These are phyloP conservation scores for Philopedon plagiatum DNA, from an alignment of 2,888 invertebrate genomes.

Conservation along the genomic window DNA sequence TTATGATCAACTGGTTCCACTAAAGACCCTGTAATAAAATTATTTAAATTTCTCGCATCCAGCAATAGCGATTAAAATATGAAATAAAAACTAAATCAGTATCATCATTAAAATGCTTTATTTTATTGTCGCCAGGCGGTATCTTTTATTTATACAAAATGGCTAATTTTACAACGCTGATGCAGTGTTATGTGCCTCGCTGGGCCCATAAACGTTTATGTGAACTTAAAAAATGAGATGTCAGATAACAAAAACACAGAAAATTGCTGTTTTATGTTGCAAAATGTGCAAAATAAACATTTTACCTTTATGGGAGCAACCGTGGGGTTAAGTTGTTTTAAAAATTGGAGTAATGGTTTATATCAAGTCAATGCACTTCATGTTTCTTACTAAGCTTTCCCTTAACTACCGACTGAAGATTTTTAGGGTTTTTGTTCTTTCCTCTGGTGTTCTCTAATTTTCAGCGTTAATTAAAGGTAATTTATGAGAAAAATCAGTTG, in stretches of 20 bases:
- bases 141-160: slow-evolving; percentile 31
- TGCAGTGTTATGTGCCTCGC: slow-evolving; percentile 30
- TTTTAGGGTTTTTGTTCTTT: too few relatives aligned
- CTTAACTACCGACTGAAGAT: too few relatives aligned
- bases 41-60: slow-evolving; percentile 2
- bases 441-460: too few relatives aligned
- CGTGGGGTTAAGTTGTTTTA: slow-evolving; percentile 17
- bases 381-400: background rate
- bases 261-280: slow-evolving; percentile 28
- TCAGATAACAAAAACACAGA: slow-evolving; percentile 36
- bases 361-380: background rate
- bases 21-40: too few relatives aligned
- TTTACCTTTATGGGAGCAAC: slow-evolving; percentile 24
- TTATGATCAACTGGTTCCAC: too few relatives aligned
- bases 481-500: too few relatives aligned
- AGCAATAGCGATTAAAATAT: slow-evolving; percentile 21
- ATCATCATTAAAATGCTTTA: slow-evolving; percentile 35
- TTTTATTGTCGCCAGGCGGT: slow-evolving; percentile 30
- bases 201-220: slow-evolving; percentile 31
- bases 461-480: too few relatives aligned
- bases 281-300: slow-evolving; percentile 28
- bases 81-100: slow-evolving; percentile 4
- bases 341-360: background rate
- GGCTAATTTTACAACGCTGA: slow-evolving; percentile 36
- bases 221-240: slow-evolving; percentile 33